Evolutionary conservation across 2,113 vertebrate genomes (phyloP).

Genomic region (Crocuta crocuta): DNA sequence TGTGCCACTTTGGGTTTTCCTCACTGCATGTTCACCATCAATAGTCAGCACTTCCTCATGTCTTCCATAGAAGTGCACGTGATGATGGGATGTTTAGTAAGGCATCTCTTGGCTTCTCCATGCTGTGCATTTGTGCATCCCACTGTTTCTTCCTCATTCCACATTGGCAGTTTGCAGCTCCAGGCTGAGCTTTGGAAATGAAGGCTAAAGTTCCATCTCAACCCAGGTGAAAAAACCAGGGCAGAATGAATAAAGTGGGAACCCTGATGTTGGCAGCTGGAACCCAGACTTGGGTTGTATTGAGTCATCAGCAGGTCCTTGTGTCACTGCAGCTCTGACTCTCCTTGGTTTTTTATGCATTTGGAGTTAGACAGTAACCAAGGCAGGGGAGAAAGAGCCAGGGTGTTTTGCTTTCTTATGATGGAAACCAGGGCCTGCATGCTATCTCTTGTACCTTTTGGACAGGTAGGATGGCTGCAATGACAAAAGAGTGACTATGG

Average conservation of each 20-base stretch:
- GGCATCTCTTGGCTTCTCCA: neutral
- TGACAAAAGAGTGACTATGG: neutral
- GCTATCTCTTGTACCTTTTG: neutral
- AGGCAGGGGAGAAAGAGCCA: neutral
- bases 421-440: neutral
- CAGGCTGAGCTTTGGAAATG: neutral
- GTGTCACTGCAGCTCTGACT: neutral
- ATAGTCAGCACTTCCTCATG: neutral
- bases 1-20: neutral
- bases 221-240: neutral
- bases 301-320: neutral
- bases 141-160: neutral
- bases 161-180: neutral
- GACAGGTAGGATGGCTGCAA: neutral
- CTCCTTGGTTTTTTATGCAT: neutral
- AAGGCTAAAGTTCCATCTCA: neutral
- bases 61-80: rapidly evolving
- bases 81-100: neutral
- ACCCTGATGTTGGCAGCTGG: neutral
- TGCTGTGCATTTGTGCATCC: neutral
- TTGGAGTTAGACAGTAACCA: neutral
- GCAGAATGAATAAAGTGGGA: neutral
- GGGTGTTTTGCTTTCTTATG: neutral
- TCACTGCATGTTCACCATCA: neutral
- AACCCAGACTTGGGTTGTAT: neutral